Base-by-base conservation (phyloP, 2,888 invertebrate genomes). In the Amiota minor region DNA sequence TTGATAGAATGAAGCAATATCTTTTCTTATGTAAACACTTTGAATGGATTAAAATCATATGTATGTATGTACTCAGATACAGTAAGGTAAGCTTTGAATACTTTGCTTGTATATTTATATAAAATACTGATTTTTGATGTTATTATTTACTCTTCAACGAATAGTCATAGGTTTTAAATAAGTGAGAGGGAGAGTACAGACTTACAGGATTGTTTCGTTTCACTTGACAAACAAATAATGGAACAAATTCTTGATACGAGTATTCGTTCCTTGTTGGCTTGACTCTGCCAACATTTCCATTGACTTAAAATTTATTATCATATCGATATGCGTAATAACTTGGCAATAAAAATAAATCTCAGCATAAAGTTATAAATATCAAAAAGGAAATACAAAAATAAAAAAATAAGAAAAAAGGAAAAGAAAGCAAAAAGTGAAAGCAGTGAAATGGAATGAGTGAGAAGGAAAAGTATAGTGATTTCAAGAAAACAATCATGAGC, bases 261-360 rank as follows among this genome's bases (percentile, higher is more conserved):
- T n/a, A 35, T 35, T 35, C 35, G 6, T 35, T 2, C 6, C 6
- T 35, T 35, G 23, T 3, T 23, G 2, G 35, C 35, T 35, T 35
- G 2, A 8, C 35, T 6, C 6, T 35, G 35, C 4, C 35, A 35
- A 35, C 35, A 35, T 35, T 35, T 3, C 35, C 35, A 35, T 53
- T 68, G 20, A 14, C 67, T 67, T 77, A 78, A 78, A 81, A 84
- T 84, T 85, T 85, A 84, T 84, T 82, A 80, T 79, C 83, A 83
- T 84, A 84, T 85, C 81, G 85, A 84, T 84, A 83, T 84, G 84
- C 85, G 80, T 83, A 85, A 85, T 85, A 85, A 84, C 83, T 83
- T 79, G 85, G 83, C 85, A 80, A 84, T 84, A 84, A 84, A 84
- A 85, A 84, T 84, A 85, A 84, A 85, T 84, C 84, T 83, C 81